A percentile compares a stretch with the other conserved stretches of the same genome.
These are phyloP conservation scores for Yoshiicerus persimilis DNA, from an alignment of 1,140 invertebrate species.

Conservation along the genomic window DNA sequence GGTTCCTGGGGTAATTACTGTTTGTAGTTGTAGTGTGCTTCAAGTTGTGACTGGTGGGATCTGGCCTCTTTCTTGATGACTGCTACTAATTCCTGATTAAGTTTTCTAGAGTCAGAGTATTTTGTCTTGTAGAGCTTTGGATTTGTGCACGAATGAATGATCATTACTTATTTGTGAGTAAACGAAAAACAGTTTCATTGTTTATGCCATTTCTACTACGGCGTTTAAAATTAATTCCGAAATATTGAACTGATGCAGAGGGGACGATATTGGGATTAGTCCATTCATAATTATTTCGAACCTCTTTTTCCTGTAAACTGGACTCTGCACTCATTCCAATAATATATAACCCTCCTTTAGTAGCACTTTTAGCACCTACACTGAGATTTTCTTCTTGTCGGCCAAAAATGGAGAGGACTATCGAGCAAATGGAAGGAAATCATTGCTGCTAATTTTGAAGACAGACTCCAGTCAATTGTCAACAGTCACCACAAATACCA, in stretches of 20 bases:
- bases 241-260: neutral
- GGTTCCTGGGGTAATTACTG: too few relatives aligned
- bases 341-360: neutral
- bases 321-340: neutral
- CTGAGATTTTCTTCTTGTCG: neutral
- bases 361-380: neutral
- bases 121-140: too few relatives aligned
- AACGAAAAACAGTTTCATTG: neutral
- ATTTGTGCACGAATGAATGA: too few relatives aligned
- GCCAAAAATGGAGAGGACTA: neutral
- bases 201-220: neutral
- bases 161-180: neutral
- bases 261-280: neutral
- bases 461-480: too few relatives aligned
- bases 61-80: too few relatives aligned
- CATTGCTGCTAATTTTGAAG: neutral
- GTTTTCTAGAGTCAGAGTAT: too few relatives aligned
- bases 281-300: neutral
- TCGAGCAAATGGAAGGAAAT: neutral
- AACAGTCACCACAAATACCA: too few relatives aligned
- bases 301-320: neutral
- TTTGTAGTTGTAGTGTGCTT: too few relatives aligned
- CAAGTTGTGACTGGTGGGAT: too few relatives aligned
- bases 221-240: neutral
- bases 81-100: too few relatives aligned